These are phyloP conservation scores for Salpingus planirostris DNA, from an alignment of 2,888 invertebrate species.

Conservation along the genomic window DNA sequence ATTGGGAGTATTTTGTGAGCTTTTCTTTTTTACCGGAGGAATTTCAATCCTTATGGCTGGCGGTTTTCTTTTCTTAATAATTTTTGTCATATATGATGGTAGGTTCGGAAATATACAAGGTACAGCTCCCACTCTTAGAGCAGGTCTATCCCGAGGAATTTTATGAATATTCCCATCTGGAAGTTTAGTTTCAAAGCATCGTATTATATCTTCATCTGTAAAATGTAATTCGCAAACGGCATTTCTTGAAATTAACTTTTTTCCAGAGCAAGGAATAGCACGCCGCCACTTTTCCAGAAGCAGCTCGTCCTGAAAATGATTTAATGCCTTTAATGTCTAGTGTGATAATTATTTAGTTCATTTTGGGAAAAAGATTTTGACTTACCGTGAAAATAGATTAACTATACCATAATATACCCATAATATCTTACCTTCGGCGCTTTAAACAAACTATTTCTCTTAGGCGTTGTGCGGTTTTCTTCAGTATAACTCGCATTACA, in stretches of 20 bases:
- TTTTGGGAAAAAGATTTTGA: background rate
- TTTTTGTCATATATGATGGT: background rate
- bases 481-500: no score
- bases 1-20: background rate
- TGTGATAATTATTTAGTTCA: background rate
- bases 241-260: background rate
- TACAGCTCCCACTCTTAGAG: background rate
- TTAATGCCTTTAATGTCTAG: no score
- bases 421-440: no score
- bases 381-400: no score
- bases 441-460: no score
- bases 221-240: background rate
- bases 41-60: background rate
- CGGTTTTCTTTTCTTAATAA: background rate
- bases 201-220: background rate
- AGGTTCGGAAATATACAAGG: background rate
- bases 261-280: background rate
- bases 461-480: no score
- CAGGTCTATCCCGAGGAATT: background rate
- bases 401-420: no score
- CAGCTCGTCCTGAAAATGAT: background rate
- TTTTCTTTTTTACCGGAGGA: background rate
- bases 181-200: background rate
- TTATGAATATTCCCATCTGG: background rate
- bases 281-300: background rate